A percentile compares a stretch with the other conserved stretches of the same genome.
Conservation (phyloP, 1,140 invertebrate species). For the Drosophila neocordata region DNA sequence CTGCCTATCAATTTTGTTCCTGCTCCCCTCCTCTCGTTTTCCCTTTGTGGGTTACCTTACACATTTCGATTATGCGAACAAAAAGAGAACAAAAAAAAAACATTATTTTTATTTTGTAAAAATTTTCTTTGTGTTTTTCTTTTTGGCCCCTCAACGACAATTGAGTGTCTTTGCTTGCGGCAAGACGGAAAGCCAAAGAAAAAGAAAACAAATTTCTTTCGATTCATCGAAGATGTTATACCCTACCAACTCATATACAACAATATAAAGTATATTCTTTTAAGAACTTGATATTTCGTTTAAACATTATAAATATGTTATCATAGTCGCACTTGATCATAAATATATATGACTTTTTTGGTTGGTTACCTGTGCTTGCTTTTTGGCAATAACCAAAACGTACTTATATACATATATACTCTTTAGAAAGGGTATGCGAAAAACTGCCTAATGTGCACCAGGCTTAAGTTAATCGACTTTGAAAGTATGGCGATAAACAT, state of each 20-base stretch:
- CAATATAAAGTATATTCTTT: too few species aligned
- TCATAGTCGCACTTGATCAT: too few species aligned
- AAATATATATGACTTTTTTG: too few species aligned
- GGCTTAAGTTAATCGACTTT: conserved; percentile 69
- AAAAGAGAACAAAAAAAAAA: conserved; percentile 40
- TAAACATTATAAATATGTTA: too few species aligned
- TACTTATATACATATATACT: background rate
- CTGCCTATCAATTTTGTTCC: background rate
- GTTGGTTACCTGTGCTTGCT: too few species aligned
- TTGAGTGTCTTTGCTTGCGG: conserved; percentile 34
- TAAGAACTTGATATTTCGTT: too few species aligned
- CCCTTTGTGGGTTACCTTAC: conserved; percentile 36
- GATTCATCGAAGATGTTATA: too few species aligned
- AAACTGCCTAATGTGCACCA: background rate
- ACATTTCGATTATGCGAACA: conserved; percentile 74
- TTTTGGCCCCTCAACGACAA: conserved; percentile 56
- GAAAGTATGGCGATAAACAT: conserved; percentile 45
- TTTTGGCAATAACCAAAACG: too few species aligned
- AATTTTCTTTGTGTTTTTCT: conserved; percentile 31
- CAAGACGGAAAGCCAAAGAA: background rate
- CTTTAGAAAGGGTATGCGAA: background rate
- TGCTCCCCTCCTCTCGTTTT: background rate
- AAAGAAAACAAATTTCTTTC: too few species aligned
- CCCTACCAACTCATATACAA: too few species aligned
- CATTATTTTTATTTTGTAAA: conserved; percentile 52